A percentile compares a stretch with the other conserved stretches of the same genome.
These are phyloP conservation scores for Hozukius guyotensis DNA, from an alignment of 2,797 vertebrate species.

Conservation along the genomic window DNA sequence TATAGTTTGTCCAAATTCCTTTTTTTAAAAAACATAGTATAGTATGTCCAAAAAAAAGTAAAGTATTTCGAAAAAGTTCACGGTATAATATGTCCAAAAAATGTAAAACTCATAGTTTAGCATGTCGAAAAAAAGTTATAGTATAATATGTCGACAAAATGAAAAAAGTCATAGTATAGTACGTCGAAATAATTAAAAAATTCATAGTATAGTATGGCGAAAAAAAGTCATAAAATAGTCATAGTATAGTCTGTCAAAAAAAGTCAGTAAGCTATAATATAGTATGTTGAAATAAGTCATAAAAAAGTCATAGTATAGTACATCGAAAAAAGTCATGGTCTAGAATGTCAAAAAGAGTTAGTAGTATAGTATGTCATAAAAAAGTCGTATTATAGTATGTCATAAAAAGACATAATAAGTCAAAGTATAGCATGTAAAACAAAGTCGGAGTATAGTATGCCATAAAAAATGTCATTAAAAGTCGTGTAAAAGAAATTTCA, in stretches of 20 bases:
- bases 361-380: neutral
- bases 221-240: neutral
- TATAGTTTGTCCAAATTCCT: no score
- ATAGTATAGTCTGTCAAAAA: neutral
- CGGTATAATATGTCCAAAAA: no score
- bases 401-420: no score
- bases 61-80: neutral
- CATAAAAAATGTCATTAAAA: no score
- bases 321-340: no score
- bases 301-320: neutral
- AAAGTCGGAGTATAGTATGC: neutral
- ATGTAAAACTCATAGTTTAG: no score
- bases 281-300: neutral
- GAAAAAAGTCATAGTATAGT: neutral
- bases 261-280: neutral
- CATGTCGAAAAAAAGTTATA: neutral
- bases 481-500: no score
- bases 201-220: neutral
- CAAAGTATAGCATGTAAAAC: fast-evolving
- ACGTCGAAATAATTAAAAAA: neutral
- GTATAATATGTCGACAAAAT: neutral
- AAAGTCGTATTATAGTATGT: neutral
- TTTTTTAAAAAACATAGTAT: no score
- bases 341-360: no score
- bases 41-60: no score